Base-by-base conservation (phyloP, 1,140 invertebrate species). In the Batillaria attramentaria region DNA sequence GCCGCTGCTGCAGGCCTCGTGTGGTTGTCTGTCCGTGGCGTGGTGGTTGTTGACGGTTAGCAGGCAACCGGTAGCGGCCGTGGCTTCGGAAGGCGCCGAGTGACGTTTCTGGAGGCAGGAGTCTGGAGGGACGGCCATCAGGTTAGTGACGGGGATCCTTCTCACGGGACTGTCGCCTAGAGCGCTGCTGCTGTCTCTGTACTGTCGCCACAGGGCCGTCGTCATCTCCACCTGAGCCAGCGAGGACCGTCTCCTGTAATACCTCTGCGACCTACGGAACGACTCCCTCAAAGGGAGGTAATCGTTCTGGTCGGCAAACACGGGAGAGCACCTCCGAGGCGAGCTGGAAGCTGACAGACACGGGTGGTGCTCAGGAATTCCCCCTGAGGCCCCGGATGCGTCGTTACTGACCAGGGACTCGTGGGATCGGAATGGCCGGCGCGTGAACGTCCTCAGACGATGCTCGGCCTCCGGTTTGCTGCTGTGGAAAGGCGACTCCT, bases 221-320 rank as follows among this genome's bases (percentile, higher is more conserved):
- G 60, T 72, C 46, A 80, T 80, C n/a, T 65, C 78, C 18, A 72
- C 37, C 16, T 80, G 82, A 18, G 82, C 68, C 33, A 89, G 79
- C 37, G 87, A 89, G 4, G 87, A 89, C 4, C 87, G 81, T 33
- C 86, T 76, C 13, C 87, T 62, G 46, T 85, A 87, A 65, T 89
- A 89, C 28, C 81, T 77, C 35, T 85, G 73, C 8, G 83, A 83
- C 16, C 81, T 66, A 18, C 80, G 81, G 50, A 75, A 79, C 0
- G 76, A 80, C 72, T 80, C 82, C 57, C 78, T 66, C 57, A 79
- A 33, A 0, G 82, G 82, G n/a, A 83, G 62, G 41, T 83, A 79
- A 39, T 83, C 82, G 65, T 81, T 81, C 72, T 79, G 78, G 65
- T 81, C 80, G 8, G 80, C 76, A 5, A 81, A 62, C 35, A 73